Base-by-base conservation (phyloP, 2,888 invertebrate species). In the Aplocera efformata region DNA sequence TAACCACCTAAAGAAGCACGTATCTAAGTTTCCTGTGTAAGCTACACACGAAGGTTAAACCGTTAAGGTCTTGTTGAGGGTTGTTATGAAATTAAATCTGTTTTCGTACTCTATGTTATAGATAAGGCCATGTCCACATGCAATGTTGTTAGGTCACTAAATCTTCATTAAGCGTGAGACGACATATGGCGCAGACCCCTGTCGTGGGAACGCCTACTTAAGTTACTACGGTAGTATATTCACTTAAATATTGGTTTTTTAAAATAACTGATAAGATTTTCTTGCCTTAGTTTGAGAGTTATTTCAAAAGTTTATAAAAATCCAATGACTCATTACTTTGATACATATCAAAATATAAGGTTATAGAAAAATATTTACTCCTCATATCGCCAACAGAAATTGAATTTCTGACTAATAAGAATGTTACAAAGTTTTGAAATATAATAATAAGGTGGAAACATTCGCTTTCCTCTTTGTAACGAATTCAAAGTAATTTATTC, bases 101-200 rank as follows among this genome's bases (percentile, higher is more conserved):
- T 30, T 42, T 34, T 34, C 47, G 32, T 43, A 32, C 24, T 28
- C 42, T 34, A 31, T 27, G 36, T 37, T 46, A 48, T 44, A 51
- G 53, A 54, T 54, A 54, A 54, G 39, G 49, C 44, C 30, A 23
- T 42, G 47, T 47, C 46, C 56, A 61, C 51, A 58, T 56, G 58
- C 50, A 50, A 58, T 56, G 56, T 54, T 58, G 66, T 63, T 56
- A 56, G 63, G 60, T 63, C 67, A 71, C 65, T 79, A 79, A 77
- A 79, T 80, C 77, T 79, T 78, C 72, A 72, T 79, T 79, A 72
- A 66, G 63, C 63, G 60, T 47, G 54, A 56, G 60, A 52, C 66
- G 67, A 71, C 71, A 71, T 58, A 67, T 67, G 69, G 66, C 61
- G 53, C 42, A 50, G 52, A 55, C 56, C 60, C 48, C 53, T 48